Evolutionary conservation across 35 echinoderm and acorn worm species (phyloP).

Genomic region (Apostichopus parvimensis): DNA sequence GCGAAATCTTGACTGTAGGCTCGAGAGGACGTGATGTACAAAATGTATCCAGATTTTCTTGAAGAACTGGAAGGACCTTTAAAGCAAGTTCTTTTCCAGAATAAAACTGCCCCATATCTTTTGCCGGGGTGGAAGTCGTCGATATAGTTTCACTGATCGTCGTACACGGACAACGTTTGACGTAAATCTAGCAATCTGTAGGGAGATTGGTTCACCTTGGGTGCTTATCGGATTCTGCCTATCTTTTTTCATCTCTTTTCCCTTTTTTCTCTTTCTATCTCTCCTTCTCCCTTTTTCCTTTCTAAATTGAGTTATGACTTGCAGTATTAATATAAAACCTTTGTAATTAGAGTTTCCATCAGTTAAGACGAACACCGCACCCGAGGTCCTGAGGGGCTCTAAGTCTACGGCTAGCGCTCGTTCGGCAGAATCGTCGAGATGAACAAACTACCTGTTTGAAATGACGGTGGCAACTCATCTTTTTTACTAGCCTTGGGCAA

Average conservation of each 20-base stretch:
- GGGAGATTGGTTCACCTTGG: conserved; percentile 4
- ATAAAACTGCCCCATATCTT: too few relatives aligned
- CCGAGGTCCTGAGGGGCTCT: conserved; percentile 1
- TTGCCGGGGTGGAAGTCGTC: too few relatives aligned
- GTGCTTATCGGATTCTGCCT: conserved; percentile 13
- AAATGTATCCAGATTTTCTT: too few relatives aligned
- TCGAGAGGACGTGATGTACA: too few relatives aligned
- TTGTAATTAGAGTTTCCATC: conserved; percentile 28
- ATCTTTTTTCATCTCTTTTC: neutral
- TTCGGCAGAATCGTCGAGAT: neutral
- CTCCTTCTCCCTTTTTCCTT: neutral
- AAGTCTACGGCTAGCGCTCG: neutral
- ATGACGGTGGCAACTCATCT: conserved; percentile 7
- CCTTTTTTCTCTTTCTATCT: neutral
- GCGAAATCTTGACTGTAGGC: too few relatives aligned
- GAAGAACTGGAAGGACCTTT: too few relatives aligned
- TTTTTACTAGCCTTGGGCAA: conserved; percentile 7
- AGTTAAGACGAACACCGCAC: neutral
- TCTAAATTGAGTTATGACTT: conserved; percentile 38
- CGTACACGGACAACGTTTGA: neutral
- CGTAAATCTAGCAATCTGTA: conserved; percentile 1
- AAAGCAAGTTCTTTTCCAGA: too few relatives aligned
- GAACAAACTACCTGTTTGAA: conserved; percentile 19
- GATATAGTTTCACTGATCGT: neutral
- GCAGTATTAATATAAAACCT: conserved; percentile 41